These are phyloP conservation scores for Andinoacara biseriatus DNA, from an alignment of 2,113 vertebrate genomes.

Conservation along the genomic window DNA sequence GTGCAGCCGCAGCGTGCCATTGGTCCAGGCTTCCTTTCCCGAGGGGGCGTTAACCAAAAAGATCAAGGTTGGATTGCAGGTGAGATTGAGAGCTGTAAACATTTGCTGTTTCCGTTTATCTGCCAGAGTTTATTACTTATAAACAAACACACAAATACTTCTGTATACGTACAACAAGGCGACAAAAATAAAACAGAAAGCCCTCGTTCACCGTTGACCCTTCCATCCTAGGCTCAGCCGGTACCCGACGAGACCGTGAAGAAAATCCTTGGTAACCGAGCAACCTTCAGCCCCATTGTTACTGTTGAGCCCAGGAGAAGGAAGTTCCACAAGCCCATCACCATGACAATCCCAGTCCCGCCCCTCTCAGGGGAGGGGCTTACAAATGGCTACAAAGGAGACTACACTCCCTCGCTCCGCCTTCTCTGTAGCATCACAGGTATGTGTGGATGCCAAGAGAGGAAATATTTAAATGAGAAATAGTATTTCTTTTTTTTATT, in stretches of 20 bases:
- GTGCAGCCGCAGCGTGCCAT: conserved; percentile 88
- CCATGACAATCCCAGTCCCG: conserved; percentile 97
- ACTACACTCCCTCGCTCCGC: conserved; percentile 90
- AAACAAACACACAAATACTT: rapidly evolving
- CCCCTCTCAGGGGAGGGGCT: conserved; percentile 91
- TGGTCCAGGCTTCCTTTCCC: conserved; percentile 93
- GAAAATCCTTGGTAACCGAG: conserved; percentile 95
- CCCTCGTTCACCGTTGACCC: not conserved
- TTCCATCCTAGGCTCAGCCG: conserved; percentile 87
- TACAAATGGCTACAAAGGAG: conserved; percentile 90
- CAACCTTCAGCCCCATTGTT: conserved; percentile 97
- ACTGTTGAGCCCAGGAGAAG: conserved; percentile 97
- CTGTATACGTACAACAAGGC: not conserved
- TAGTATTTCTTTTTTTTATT: not conserved
- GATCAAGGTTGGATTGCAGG: conserved; percentile 97
- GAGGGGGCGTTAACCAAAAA: conserved; percentile 97
- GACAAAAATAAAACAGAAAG: not conserved
- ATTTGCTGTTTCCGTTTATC: not conserved
- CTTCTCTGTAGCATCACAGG: conserved; percentile 98
- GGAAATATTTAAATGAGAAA: not conserved
- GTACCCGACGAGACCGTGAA: conserved; percentile 95
- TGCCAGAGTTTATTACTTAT: not conserved
- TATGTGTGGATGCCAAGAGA: conserved; percentile 55
- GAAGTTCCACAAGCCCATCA: conserved; percentile 99
- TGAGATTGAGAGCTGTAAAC: conserved; percentile 56